Base-by-base conservation (phyloP, 2,797 vertebrate species). In the Pseudochromis fuscus region DNA sequence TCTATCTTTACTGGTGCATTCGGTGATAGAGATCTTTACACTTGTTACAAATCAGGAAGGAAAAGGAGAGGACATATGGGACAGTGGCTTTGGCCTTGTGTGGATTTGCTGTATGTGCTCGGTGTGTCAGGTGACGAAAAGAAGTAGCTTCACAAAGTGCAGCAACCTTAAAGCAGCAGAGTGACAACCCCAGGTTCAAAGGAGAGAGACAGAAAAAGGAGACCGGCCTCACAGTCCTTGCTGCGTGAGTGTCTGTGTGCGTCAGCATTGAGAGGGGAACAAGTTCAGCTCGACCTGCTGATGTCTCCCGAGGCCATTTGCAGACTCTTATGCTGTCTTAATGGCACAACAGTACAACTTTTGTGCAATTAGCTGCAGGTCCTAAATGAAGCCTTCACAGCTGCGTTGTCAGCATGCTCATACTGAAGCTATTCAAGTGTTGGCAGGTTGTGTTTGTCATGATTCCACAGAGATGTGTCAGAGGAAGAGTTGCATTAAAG, bases 91-190 rank as follows among this genome's bases (percentile, higher is more conserved):
- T 40, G 35, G 70, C 72, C 61, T 68, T 2, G 55, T 67, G 55
- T 75, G 59, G 52, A 59, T 74, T 53, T 64, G 68, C 57, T 79
- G 76, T 16, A 66, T 67, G 75, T 63, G 66, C 74, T 78, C 51
- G 1, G 59, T 81, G 75, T 71, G 69, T 91, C 87, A 89, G 84
- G 79, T 90, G 89, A 89, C 82, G 63, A 52, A 75, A 84, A 60
- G 71, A 88, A 77, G 78, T 80, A 70, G 67, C 35, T 67, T 77
- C 57, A 82, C 44, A 62, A 72, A 74, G 59, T 84, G 75, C 81
- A 79, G 77, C 66, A 72, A 59, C 52, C 77, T 87, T 81, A 87
- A 87, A 89, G 86, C 74, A 75, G 68, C 84, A 87, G 85, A 81
- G 63, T 72, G 81, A 86, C 83, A 75, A 73, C 63, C 27, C 42